Evolutionary conservation across 2,888 invertebrate species (phyloP), one percentile per base, ranked within the genome.

Genomic region (Sabatieria punctata): DNA sequence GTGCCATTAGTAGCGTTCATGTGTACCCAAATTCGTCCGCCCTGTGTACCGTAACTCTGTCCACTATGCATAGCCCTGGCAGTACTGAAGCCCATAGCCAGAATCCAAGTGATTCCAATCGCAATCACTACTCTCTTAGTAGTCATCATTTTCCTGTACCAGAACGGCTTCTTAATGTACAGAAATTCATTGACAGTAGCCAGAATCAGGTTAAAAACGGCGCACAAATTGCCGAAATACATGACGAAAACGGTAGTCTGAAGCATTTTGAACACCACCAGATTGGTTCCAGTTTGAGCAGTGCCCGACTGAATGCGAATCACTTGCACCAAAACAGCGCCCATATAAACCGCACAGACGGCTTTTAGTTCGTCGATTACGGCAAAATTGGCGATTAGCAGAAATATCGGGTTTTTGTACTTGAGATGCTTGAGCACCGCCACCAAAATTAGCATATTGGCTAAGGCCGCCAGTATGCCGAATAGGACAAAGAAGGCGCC

Each of bases 341-440:
- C 49, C 43, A 49, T 49, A 35, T 49, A 49, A 22, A 49, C 43
- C 26, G 47, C 49, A 40, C 49, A 49, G 4, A 49, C 13, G 13
- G 49, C 37, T 36, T 49, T 49, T 27, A 49, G 37, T 18, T 6
- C 30, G 27, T 49, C 49, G 26, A 49, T 49, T 2, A 47, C 13
- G 13, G 49, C 49, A 26, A 49, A 49, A 24, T 49, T 49, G 11
- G 47, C 43, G 40, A 49, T 49, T 4, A 49, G 47, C 4, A 48
- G 23, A 30, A 47, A 49, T 4, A 48, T 37, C n/a, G n/a, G n/a
- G n/a, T 35, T 44, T 3, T 25, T 2, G 37, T 25, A 25, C 22
- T 22, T 18, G 6, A 33, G 33, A 2, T 44, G 44, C 21, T 22
- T 33, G 4, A 22, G 18, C n/a, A 44, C 44, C n/a, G 37, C 44